Evolutionary conservation across 2,888 invertebrate genomes (phyloP), one percentile per base, ranked within the genome.

Genomic region (Polyommatus iphigenia): DNA sequence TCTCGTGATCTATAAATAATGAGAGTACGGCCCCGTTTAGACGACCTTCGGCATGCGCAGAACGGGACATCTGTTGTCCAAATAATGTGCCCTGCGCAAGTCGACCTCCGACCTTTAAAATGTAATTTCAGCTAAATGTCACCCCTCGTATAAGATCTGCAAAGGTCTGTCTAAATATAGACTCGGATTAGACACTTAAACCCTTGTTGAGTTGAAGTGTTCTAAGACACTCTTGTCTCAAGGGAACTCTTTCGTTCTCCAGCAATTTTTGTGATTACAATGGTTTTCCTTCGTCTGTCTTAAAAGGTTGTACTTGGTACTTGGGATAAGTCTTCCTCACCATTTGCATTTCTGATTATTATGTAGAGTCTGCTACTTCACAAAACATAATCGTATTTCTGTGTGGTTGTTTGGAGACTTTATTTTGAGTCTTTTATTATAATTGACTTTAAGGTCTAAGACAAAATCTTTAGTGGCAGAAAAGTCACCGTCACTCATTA

Each of bases 31-130:
- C 75, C 50, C 24, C 54, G 46, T 54, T 73, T 29, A 50, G 75
- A 67, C 24, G 54, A 29, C 75, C 75, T 75, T 54, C 50, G 15
- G 18, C 75, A 54, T 75, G 75, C 75, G 75, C 75, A 54, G 75
- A 29, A 5, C 73, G 73, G 73, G 73, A 73, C 46, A 73, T 73
- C 46, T 73, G 73, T 46, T 73, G 73, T 20, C 73, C 46, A 73
- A 73, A 73, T 73, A 46, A 41, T 46, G 20, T 73, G 46, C 46
- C 20, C 46, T n/a, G 73, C 20, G 41, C 73, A 41, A 15, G 18
- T 29, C 36, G 41, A 73, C 46, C 73, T 41, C 10, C 20, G 46
- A 73, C 73, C 46, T 73, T 41, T 73, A 73, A 24, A 46, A 67
- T 32, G 24, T 67, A 29, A 67, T 32, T 67, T 67, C 32, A 67